These are phyloP conservation scores for Cecropterus lyciades DNA, from an alignment of 1,140 invertebrate species.

Conservation along the genomic window DNA sequence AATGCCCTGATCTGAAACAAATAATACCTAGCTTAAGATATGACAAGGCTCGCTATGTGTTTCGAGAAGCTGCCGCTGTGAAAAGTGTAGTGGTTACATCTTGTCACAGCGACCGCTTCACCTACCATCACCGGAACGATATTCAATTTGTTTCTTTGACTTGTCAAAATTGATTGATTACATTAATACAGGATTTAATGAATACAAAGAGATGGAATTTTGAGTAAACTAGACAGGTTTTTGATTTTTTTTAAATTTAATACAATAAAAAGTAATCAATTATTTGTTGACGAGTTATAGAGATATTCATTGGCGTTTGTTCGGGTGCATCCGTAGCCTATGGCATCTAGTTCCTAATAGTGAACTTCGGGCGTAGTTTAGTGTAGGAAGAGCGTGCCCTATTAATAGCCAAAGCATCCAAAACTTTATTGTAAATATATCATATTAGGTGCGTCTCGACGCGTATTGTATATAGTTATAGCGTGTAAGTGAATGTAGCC, in stretches of 20 bases:
- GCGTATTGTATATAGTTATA: constrained; percentile 60
- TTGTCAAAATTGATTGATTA: too few relatives aligned
- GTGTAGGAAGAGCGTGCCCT: constrained; percentile 56
- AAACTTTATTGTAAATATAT: constrained; percentile 77
- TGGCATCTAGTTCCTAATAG: constrained; percentile 65
- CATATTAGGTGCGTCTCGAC: constrained; percentile 53
- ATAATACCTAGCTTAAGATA: constrained; percentile 3
- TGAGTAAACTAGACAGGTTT: too few relatives aligned
- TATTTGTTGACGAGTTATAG: not conserved
- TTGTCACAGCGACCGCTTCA: too few relatives aligned
- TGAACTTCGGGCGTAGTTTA: constrained; percentile 55
- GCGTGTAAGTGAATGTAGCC: constrained; percentile 60
- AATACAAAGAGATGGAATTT: too few relatives aligned
- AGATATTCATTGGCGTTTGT: constrained; percentile 8
- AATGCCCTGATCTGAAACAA: constrained; percentile 3
- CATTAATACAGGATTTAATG: too few relatives aligned
- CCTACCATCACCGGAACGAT: constrained; percentile 14
- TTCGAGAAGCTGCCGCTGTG: constrained; percentile 14
- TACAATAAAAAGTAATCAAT: too few relatives aligned
- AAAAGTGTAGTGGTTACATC: not conserved
- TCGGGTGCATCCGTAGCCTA: constrained; percentile 57
- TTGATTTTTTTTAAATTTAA: too few relatives aligned
- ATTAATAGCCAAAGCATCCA: constrained; percentile 78
- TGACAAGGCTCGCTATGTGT: constrained; percentile 6
- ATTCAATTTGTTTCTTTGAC: not conserved